Evolutionary conservation across 1,140 invertebrate species (phyloP).

Genomic region (Lordiphosa collinella): DNA sequence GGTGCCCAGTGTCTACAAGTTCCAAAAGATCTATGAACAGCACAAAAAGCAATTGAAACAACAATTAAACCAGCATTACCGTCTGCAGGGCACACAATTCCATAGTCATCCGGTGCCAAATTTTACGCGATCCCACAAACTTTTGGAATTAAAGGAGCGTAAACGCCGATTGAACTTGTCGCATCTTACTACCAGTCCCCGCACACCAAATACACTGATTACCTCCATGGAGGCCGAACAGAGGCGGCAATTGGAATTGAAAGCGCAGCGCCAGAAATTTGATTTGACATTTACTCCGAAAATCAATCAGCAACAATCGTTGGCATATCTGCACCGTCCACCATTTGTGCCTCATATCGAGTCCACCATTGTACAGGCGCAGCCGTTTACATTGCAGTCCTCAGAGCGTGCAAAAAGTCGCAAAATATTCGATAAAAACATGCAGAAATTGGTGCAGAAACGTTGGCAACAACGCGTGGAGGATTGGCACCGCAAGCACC

Average conservation of each 20-base stretch:
- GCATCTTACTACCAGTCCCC: slow-evolving; percentile 19
- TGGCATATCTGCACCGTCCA: slow-evolving; percentile 7
- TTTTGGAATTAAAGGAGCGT: slow-evolving; percentile 1
- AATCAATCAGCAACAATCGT: slow-evolving; percentile 2
- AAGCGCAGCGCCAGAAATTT: no score
- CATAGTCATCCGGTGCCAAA: slow-evolving; percentile 43
- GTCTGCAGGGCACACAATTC: background rate
- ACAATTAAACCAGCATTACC: background rate
- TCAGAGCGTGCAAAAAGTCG: slow-evolving; percentile 24
- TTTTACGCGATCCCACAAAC: slow-evolving; percentile 27
- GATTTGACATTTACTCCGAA: background rate
- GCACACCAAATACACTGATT: slow-evolving; percentile 25
- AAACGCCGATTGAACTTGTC: background rate
- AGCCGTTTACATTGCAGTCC: slow-evolving; percentile 34
- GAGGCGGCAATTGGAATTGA: background rate
- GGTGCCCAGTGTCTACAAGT: slow-evolving; percentile 2
- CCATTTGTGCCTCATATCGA: slow-evolving; percentile 38
- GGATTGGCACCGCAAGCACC: slow-evolving; percentile 3
- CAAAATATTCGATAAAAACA: slow-evolving; percentile 20
- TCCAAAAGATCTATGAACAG: slow-evolving; percentile 19
- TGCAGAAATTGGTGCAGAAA: background rate
- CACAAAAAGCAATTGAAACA: background rate
- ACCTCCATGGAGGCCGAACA: slow-evolving; percentile 12
- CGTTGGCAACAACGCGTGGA: background rate
- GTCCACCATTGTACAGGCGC: slow-evolving; percentile 11